Evolutionary conservation across 2,888 invertebrate genomes (phyloP).

Genomic region (Morpho achilles): DNA sequence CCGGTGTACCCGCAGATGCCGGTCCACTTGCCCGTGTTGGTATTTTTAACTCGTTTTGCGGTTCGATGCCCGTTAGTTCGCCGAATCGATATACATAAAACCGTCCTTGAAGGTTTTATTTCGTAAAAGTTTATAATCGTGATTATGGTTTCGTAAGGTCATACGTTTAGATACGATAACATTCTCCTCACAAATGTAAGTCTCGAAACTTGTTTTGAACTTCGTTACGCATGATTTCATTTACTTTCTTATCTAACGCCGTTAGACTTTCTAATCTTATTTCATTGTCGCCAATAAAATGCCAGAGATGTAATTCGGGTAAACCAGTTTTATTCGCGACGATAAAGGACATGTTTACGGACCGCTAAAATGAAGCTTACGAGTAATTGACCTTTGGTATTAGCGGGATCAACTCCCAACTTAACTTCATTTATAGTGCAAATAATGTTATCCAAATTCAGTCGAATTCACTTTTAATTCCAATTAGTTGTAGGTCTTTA

Average conservation of each 20-base stretch:
- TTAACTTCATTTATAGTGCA: neutral
- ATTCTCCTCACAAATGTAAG: slow-evolving; percentile 49
- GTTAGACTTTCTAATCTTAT: slow-evolving; percentile 48
- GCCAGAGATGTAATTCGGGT: slow-evolving; percentile 35
- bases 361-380: slow-evolving; percentile 48
- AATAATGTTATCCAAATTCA: neutral
- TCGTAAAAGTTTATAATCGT: slow-evolving; percentile 48
- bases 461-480: too few relatives aligned
- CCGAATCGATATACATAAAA: slow-evolving; percentile 75
- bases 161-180: slow-evolving; percentile 41
- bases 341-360: slow-evolving; percentile 54
- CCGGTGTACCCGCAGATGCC: slow-evolving; percentile 74
- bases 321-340: slow-evolving; percentile 45
- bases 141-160: slow-evolving; percentile 43
- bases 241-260: slow-evolving; percentile 37
- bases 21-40: slow-evolving; percentile 63
- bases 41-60: slow-evolving; percentile 77
- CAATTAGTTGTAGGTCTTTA: too few relatives aligned
- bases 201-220: slow-evolving; percentile 54
- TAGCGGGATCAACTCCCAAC: slow-evolving; percentile 13
- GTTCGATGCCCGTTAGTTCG: slow-evolving; percentile 75
- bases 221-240: slow-evolving; percentile 38
- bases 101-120: slow-evolving; percentile 62
- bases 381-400: slow-evolving; percentile 55
- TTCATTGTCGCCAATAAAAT: slow-evolving; percentile 41